phyloP scores from a whole-genome alignment of 2,797 vertebrate species.

The Danionella dracula region DNA sequence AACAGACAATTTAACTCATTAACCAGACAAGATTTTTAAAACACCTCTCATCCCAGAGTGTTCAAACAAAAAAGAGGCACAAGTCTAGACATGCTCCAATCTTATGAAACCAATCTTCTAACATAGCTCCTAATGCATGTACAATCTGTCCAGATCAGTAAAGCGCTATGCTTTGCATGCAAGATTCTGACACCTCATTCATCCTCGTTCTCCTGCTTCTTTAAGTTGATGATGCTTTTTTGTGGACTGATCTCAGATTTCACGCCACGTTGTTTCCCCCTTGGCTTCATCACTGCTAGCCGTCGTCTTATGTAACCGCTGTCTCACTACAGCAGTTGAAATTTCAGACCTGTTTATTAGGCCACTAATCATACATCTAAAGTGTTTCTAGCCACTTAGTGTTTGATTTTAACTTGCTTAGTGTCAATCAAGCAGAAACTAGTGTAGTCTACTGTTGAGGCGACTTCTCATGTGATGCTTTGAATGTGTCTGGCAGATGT shows the following conservation, averaged over 20 bases:
- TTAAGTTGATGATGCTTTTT: constrained; percentile 13
- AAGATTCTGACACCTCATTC: not conserved
- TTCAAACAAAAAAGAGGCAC: not conserved
- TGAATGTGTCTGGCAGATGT: not conserved
- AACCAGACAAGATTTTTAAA: not conserved
- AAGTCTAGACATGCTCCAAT: not conserved
- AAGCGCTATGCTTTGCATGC: not conserved
- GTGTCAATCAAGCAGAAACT: not conserved
- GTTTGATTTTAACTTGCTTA: not conserved
- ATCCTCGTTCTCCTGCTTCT: constrained; percentile 20
- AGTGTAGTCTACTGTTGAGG: not conserved
- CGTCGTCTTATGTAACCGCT: constrained; percentile 23
- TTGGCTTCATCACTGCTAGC: constrained; percentile 20
- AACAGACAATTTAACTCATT: no score
- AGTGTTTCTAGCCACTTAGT: not conserved
- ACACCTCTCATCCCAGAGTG: not conserved
- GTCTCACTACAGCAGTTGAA: constrained; percentile 12
- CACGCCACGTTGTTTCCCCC: constrained; percentile 16
- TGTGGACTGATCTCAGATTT: constrained; percentile 24
- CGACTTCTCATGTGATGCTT: constrained; percentile 1
- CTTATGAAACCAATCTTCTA: constrained; percentile 4
- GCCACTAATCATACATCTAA: not conserved
- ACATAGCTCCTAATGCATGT: not conserved
- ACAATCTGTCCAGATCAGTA: not conserved
- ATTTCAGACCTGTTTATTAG: constrained; percentile 1